A percentile compares a stretch with the other conserved stretches of the same genome.
phyloP scores from a whole-genome alignment of 2,797 vertebrate genomes.

The Acanthopagrus latus region DNA sequence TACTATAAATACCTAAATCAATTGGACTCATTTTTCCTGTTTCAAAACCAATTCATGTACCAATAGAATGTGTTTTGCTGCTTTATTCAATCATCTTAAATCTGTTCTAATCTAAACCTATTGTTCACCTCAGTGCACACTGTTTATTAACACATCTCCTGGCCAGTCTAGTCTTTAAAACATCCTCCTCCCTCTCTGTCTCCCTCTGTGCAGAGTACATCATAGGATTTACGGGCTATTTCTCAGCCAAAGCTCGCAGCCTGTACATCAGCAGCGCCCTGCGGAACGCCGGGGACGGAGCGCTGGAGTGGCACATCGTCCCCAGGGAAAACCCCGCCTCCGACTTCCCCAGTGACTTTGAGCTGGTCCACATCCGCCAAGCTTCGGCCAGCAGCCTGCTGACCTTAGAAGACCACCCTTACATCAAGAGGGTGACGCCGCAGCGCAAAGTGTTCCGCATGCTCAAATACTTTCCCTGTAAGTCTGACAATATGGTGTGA shows the following conservation, averaged over 20 bases:
- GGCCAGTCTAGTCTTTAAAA: not conserved
- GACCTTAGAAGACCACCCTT: constrained; percentile 94
- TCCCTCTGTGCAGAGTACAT: constrained; percentile 90
- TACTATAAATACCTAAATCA: not conserved
- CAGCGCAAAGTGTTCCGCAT: constrained; percentile 95
- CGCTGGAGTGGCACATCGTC: constrained; percentile 93
- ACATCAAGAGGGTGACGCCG: constrained; percentile 96
- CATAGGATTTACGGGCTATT: constrained; percentile 96
- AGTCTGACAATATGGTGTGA: constrained; percentile 72
- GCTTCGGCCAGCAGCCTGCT: constrained; percentile 88
- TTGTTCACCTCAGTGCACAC: not conserved
- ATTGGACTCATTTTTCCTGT: not conserved
- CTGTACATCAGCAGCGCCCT: constrained; percentile 96
- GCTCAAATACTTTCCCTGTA: constrained; percentile 91
- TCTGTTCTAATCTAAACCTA: not conserved
- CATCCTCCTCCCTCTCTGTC: not conserved
- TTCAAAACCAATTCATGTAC: not conserved
- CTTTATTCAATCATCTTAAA: not conserved
- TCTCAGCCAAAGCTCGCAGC: constrained; percentile 95
- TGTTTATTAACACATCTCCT: not conserved
- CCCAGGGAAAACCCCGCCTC: constrained; percentile 96
- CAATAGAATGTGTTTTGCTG: not conserved
- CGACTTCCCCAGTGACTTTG: constrained; percentile 98
- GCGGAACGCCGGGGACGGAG: constrained; percentile 71
- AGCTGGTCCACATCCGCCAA: constrained; percentile 94